phyloP scores from a whole-genome alignment of 2,113 vertebrate species.

The Himantopus leucocephalus region DNA sequence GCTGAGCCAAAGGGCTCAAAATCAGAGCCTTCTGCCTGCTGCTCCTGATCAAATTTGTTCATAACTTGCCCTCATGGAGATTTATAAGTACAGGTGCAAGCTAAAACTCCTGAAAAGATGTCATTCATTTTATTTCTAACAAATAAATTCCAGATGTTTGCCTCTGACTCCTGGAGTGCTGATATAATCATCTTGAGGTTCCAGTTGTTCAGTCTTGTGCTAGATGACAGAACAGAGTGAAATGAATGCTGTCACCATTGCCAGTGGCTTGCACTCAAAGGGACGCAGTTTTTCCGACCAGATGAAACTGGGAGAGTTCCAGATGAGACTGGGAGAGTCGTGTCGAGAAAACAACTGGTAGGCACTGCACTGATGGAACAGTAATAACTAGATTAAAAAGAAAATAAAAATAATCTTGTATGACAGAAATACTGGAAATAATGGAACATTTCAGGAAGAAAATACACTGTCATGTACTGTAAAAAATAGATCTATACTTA shows the following conservation, averaged over 20 bases:
- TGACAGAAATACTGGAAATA: not conserved
- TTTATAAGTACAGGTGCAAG: slow-evolving; percentile 36
- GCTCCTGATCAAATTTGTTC: slow-evolving; percentile 5
- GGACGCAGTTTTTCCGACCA: not conserved
- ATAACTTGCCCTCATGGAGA: not conserved
- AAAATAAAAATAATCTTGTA: not conserved
- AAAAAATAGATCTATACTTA: not conserved
- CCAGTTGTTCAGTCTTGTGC: not conserved
- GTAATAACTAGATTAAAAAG: not conserved
- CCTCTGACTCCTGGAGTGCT: not conserved
- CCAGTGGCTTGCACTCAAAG: not conserved
- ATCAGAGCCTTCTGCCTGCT: not conserved
- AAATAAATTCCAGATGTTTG: slow-evolving; percentile 53
- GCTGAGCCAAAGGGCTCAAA: not conserved
- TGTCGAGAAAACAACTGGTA: not conserved
- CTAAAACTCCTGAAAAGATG: slow-evolving; percentile 4
- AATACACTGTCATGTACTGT: not conserved
- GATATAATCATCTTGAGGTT: not conserved
- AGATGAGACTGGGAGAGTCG: not conserved
- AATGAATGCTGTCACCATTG: not conserved
- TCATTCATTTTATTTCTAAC: slow-evolving; percentile 13
- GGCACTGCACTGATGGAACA: not conserved
- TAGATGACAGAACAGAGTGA: not conserved
- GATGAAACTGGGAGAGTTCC: not conserved
- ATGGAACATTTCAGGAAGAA: not conserved